Evolutionary conservation across 1,140 invertebrate genomes (phyloP).

Genomic region (Eupeodes corollae): DNA sequence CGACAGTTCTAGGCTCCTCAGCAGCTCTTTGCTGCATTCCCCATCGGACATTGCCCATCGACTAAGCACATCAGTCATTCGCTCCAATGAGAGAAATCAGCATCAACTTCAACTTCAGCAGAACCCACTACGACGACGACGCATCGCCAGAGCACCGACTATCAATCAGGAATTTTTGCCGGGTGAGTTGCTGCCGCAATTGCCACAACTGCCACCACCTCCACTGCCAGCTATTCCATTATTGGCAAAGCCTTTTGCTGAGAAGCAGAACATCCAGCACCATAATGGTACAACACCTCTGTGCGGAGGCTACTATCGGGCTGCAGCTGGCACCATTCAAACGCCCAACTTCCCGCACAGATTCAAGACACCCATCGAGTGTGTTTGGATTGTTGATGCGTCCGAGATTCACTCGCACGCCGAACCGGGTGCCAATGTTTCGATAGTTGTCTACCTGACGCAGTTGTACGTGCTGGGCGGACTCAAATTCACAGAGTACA

Average conservation of each 20-base stretch:
- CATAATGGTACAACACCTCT: background rate
- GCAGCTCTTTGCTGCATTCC: too few relatives aligned
- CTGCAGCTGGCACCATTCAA: constrained; percentile 54
- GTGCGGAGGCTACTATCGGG: constrained; percentile 53
- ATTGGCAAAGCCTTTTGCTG: too few relatives aligned
- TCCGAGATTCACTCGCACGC: constrained; percentile 37
- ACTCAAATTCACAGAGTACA: constrained; percentile 70
- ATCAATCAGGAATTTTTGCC: constrained; percentile 20
- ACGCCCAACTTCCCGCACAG: constrained; percentile 72
- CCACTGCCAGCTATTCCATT: constrained; percentile 9
- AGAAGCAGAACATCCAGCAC: constrained; percentile 9
- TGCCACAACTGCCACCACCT: constrained; percentile 29
- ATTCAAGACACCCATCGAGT: constrained; percentile 68
- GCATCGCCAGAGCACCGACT: background rate
- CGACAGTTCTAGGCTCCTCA: too few relatives aligned
- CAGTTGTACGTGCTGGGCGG: constrained; percentile 75
- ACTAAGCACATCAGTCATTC: background rate
- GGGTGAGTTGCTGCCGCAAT: constrained; percentile 13
- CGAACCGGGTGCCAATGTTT: constrained; percentile 37
- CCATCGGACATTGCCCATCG: too few relatives aligned
- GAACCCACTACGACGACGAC: background rate
- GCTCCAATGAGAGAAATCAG: too few relatives aligned
- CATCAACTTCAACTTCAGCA: background rate
- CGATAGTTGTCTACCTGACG: constrained; percentile 75
- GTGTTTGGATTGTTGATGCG: constrained; percentile 77